Base-by-base conservation (phyloP, 1,140 invertebrate species). In the Brachionus rubens region DNA sequence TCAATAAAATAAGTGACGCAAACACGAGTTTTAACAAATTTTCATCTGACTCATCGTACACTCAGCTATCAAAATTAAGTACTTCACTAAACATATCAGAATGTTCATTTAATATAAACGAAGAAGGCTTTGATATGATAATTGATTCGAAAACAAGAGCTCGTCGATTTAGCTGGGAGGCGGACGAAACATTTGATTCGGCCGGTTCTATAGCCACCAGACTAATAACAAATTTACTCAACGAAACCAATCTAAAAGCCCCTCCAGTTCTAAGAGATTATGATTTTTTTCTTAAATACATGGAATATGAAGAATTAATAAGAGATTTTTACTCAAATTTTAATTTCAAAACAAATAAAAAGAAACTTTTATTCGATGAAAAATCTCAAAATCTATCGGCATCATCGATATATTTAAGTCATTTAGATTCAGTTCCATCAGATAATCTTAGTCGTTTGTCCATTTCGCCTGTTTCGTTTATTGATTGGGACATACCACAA, bases 131-230 rank as follows among this genome's bases (percentile, higher is more conserved):
- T 30, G 68, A 72, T 21, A 50, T 28, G 5, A 28, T 72, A 28
- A 14, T n/a, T 24, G 40, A 65, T 24, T 2, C 33, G 1, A 72
- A 54, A 36, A 14, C 28, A 12, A 33, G 43, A 40, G 30, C 5
- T 19, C 24, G 68, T 26, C 30, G 41, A 48, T 72, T 50, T 30
- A 72, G 68, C 12, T 72, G 68, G 68, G 68, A 72, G 3, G 50
- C n/a, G 10, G 24, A 21, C 19, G 26, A 72, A 12, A 40, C 21
- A 0, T 19, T 21, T 12, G 50, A 54, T 40, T 19, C 68, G 21
- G 68, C 46, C 6, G 24, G 21, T 12, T 24, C 19, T n/a, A 48
- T 72, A 16, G 43, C 43, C 9, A 50, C 21, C 26, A 48, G 9
- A 10, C 14, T 72, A 14, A 43, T 65, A 14, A 21, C 41, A 41